Base-by-base conservation (phyloP, 2,888 invertebrate species). In the Argyra leucocephala region DNA sequence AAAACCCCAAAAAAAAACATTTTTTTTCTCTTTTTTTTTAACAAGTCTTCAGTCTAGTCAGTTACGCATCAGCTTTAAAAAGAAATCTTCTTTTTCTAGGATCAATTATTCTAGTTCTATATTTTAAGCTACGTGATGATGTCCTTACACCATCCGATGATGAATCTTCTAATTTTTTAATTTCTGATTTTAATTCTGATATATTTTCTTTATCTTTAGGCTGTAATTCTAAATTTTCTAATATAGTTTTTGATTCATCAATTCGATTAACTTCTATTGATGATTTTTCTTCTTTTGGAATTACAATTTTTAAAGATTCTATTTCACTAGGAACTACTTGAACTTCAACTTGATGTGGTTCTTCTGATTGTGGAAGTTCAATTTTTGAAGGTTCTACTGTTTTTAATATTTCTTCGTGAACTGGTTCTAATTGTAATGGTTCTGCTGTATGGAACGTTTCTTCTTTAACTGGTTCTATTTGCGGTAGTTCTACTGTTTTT, bases 41-140 rank as follows among this genome's bases (percentile, higher is more conserved):
- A 18, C 12, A 48, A 48, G 15, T 48, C 18, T 48, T 48, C 48
- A 48, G 48, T 48, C 48, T 48, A 48, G n/a, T n/a, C n/a, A 48
- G 48, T 48, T 48, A 48, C 68, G 75, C 76, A 71, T 79, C 79
- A 63, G 80, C 73, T 67, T 75, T 75, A 71, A 79, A 79, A n/a
- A 80, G 73, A 69, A 79, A 80, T 62, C 79, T 75, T 65, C 82
- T 78, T 67, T 82, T 81, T 63, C 82, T 79, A 22, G 82, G 79
- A 70, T 82, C 79, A 72, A 80, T 76, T 66, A 75, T 74, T 68
- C 76, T 78, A 63, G 76, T 75, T 69, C 80, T 75, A 26, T 77
- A 78, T 66, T 81, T 76, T 5, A 80, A 77, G 70, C 79, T 78
- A 64, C 78, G 70, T 64, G 78, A 77, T 26, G 81, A 79, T 63